Percentiles rank a stretch among this genome's conserved stretches.
Evolutionary conservation across 1,140 invertebrate species (phyloP).

Genomic region (Tetranychus cinnabarinus): DNA sequence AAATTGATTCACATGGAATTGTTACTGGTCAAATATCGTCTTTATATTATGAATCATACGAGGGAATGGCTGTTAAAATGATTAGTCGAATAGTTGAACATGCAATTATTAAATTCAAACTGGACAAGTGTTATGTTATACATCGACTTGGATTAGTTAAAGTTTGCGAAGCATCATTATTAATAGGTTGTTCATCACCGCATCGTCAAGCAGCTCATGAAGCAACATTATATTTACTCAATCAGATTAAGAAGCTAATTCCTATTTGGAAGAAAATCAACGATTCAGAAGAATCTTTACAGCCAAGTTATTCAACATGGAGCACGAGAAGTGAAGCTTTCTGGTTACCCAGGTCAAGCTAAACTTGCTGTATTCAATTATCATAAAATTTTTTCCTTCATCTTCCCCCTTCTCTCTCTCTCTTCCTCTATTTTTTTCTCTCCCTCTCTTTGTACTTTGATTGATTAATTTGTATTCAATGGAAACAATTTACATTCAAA

Average conservation of each 20-base stretch:
- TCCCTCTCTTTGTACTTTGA: too few relatives aligned
- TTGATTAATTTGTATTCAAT: too few relatives aligned
- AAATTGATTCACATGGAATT: conserved; percentile 19
- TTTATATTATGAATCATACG: conserved; percentile 80
- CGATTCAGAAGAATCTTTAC: neutral
- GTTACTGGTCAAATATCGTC: conserved; percentile 24
- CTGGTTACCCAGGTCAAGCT: neutral
- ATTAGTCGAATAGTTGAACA: conserved; percentile 51
- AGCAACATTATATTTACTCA: conserved; percentile 58
- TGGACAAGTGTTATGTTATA: conserved; percentile 28
- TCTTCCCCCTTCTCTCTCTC: neutral
- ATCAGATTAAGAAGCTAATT: conserved; percentile 57
- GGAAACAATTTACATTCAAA: too few relatives aligned
- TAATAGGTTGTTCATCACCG: conserved; percentile 66
- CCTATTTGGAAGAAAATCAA: conserved; percentile 83
- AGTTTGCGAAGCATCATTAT: conserved; percentile 61
- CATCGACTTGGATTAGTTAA: conserved; percentile 63
- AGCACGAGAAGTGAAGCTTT: conserved; percentile 7
- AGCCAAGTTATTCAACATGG: neutral
- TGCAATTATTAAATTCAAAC: conserved; percentile 28
- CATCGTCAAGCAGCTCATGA: conserved; percentile 57
- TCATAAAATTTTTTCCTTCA: neutral
- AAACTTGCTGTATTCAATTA: neutral
- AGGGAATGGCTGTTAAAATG: conserved; percentile 57
- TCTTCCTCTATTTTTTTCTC: too few relatives aligned